Evolutionary conservation across 2,888 invertebrate genomes (phyloP).

Genomic region (Lepidonotus clava): DNA sequence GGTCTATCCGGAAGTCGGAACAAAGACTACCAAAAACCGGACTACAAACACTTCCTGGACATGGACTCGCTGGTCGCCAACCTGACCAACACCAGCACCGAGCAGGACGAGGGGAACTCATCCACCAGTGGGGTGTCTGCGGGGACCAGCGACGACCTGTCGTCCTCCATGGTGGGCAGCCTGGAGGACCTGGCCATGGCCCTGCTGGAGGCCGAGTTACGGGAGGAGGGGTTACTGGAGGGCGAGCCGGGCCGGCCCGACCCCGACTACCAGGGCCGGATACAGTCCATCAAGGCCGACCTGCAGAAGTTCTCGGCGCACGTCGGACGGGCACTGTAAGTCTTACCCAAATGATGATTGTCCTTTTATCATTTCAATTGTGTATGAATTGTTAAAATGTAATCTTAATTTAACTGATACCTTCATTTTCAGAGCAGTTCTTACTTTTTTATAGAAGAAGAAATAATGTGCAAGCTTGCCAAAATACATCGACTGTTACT

Average conservation of each 20-base stretch:
- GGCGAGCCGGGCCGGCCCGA: conserved; percentile 24
- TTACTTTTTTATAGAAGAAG: no score
- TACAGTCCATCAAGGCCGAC: conserved; percentile 34
- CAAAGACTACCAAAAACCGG: conserved; percentile 8
- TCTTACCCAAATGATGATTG: neutral
- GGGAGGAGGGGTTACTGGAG: conserved; percentile 41
- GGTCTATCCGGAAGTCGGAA: neutral
- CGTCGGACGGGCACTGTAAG: conserved; percentile 38
- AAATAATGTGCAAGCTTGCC: no score
- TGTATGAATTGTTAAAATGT: neutral
- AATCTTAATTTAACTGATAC: neutral
- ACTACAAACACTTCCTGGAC: conserved; percentile 51
- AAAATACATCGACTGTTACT: no score
- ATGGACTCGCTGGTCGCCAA: conserved; percentile 42
- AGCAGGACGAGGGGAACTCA: neutral
- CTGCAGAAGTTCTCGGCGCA: conserved; percentile 46
- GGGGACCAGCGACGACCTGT: neutral
- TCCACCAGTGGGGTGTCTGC: neutral
- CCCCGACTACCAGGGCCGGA: conserved; percentile 34
- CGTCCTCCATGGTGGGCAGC: neutral
- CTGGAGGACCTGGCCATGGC: conserved; percentile 47
- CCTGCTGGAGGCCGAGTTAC: conserved; percentile 34
- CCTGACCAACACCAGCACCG: neutral
- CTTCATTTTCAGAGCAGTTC: neutral
- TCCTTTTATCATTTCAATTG: neutral